A percentile compares a stretch with the other conserved stretches of the same genome.
These are phyloP conservation scores for Gephyroberyx darwinii DNA, from an alignment of 2,797 vertebrate genomes.

Conservation along the genomic window DNA sequence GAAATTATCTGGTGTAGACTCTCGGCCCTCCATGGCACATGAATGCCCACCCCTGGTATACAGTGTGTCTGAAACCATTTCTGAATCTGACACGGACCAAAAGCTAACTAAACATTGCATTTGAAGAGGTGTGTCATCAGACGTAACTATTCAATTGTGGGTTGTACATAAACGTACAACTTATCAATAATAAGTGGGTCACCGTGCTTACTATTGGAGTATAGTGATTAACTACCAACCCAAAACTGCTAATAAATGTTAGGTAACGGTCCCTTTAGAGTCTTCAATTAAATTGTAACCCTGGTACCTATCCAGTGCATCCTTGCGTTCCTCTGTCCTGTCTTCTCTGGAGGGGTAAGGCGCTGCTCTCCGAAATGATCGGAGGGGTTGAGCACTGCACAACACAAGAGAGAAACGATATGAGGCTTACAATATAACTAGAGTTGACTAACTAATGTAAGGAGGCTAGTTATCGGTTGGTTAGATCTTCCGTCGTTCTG, in stretches of 20 bases:
- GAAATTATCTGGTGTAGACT: too few relatives aligned
- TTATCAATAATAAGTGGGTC: too few relatives aligned
- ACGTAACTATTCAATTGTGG: too few relatives aligned
- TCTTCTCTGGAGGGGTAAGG: constrained; percentile 80
- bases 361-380: constrained; percentile 75
- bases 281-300: background rate
- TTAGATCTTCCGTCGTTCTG: background rate
- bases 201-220: too few relatives aligned
- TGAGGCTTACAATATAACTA: background rate
- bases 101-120: too few relatives aligned
- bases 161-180: too few relatives aligned
- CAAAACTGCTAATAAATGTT: background rate
- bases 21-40: too few relatives aligned
- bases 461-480: rapidly evolving
- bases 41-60: too few relatives aligned
- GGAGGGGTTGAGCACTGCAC: constrained; percentile 73
- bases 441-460: rapidly evolving
- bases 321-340: constrained; percentile 73
- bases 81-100: too few relatives aligned
- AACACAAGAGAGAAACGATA: background rate
- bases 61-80: too few relatives aligned
- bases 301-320: constrained; percentile 75
- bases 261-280: too few relatives aligned
- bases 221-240: background rate
- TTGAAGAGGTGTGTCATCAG: too few relatives aligned